Evolutionary conservation across 2,888 invertebrate genomes (phyloP), one percentile per base, ranked within the genome.

Genomic region (Thysanoteuthis rhombus): DNA sequence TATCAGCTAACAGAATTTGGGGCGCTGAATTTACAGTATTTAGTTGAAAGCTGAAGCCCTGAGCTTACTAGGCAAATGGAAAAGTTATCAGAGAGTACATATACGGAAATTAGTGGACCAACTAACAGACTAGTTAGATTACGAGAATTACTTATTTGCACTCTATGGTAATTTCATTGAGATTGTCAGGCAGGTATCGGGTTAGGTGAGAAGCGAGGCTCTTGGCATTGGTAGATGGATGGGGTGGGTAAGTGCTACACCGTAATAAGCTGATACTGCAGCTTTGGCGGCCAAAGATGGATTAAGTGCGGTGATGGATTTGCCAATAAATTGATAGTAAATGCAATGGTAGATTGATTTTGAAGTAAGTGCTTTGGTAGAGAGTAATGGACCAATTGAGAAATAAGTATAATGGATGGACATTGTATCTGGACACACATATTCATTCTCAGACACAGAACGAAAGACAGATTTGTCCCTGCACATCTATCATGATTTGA

Each of bases 221-320:
- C 75, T 75, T 32, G 75, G 6, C 6, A 75, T 75, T 75, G 75
- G 75, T 75, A 75, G 32, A 75, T n/a, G n/a, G n/a, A 75, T 19
- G 32, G 75, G 52, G n/a, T 6, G n/a, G 16, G n/a, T 75, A 75
- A 75, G 75, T 75, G 75, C 32, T 75, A 32, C 6, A 32, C 6
- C n/a, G n/a, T 75, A 75, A 75, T 75, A 75, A 75, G 75, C 75
- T n/a, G 12, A n/a, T n/a, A 75, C n/a, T 32, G 75, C n/a, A 75
- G 75, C 75, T 75, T 75, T n/a, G 75, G 75, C n/a, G 75, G 75
- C n/a, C 75, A 75, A 75, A 75, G 75, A 75, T n/a, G 75, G 75
- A 75, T 75, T 75, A 75, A n/a, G n/a, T 32, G 75, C 2, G 75
- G 75, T 75, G 75, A 75, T 75, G 75, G 75, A 75, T 75, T 75